These are phyloP conservation scores for Nettapus auritus DNA, from an alignment of 2,113 vertebrate species.

Conservation along the genomic window DNA sequence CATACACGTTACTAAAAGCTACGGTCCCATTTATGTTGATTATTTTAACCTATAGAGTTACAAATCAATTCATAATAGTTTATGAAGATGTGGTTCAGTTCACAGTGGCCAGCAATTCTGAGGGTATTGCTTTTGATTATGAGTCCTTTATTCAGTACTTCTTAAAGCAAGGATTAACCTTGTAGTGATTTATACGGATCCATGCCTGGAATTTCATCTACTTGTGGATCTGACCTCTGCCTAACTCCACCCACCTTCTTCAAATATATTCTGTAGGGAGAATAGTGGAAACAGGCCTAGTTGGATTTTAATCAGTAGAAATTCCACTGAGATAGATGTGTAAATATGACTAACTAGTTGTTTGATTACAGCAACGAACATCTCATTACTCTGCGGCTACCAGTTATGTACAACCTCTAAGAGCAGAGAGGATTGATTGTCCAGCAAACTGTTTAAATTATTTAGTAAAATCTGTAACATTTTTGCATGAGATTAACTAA, in stretches of 20 bases:
- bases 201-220: background rate
- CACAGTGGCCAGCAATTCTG: background rate
- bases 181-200: background rate
- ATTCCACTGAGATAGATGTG: background rate
- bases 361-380: background rate
- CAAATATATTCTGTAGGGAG: background rate
- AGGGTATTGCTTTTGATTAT: background rate
- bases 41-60: slow-evolving; percentile 11
- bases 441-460: background rate
- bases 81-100: background rate
- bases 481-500: background rate
- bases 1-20: background rate
- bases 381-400: background rate
- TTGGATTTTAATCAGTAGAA: background rate
- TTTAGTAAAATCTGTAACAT: background rate
- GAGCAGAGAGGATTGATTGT: background rate
- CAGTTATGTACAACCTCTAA: background rate
- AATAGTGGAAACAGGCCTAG: background rate
- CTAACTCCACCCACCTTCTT: background rate
- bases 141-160: background rate
- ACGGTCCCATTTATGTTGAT: background rate
- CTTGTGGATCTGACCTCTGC: background rate
- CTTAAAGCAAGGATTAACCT: background rate
- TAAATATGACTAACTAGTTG: background rate
- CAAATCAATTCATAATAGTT: background rate